Percentiles rank a stretch among this genome's conserved stretches.
phyloP scores from a whole-genome alignment of 2,797 vertebrate genomes.

The Pipistrellus pygmaeus region DNA sequence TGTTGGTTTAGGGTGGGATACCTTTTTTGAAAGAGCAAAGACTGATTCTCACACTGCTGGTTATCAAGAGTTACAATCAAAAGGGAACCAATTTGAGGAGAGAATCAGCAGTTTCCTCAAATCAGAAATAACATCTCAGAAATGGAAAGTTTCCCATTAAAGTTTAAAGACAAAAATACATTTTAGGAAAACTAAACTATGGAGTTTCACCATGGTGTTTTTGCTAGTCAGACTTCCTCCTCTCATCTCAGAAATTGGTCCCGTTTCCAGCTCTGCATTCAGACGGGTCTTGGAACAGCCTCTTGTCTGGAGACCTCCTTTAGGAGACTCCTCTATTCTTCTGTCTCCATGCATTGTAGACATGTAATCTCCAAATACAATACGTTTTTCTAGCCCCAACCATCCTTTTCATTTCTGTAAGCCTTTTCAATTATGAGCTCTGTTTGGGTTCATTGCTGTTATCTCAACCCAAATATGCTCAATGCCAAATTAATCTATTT shows the following conservation, averaged over 20 bases:
- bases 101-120: constrained; percentile 9
- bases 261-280: background rate
- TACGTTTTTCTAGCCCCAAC: background rate
- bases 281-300: background rate
- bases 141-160: constrained; percentile 8
- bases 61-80: constrained; percentile 31
- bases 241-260: background rate
- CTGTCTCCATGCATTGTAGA: background rate
- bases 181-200: constrained; percentile 24
- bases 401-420: background rate
- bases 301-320: background rate
- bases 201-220: background rate
- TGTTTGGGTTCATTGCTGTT: background rate
- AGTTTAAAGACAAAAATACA: background rate
- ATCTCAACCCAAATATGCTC: background rate
- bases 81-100: background rate
- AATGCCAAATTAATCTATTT: background rate
- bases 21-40: background rate
- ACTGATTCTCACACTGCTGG: background rate
- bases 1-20: background rate
- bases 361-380: background rate
- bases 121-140: constrained; percentile 18
- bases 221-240: background rate
- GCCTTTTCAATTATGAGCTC: background rate
- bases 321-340: background rate